phyloP scores from a whole-genome alignment of 2,888 invertebrate genomes.

The Eledone cirrhosa region DNA sequence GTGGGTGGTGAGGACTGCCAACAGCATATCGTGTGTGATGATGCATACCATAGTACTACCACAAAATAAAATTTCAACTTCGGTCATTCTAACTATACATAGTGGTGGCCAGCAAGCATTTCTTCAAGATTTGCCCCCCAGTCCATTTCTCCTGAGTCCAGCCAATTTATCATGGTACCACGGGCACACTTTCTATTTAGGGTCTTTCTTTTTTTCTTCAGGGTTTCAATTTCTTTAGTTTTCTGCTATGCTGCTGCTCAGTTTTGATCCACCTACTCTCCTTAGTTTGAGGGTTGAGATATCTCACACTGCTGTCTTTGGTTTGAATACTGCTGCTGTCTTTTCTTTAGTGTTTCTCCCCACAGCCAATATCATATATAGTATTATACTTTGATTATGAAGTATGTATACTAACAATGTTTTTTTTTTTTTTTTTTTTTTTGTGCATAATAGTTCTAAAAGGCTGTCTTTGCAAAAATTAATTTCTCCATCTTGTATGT shows the following conservation, averaged over 20 bases:
- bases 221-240: not conserved
- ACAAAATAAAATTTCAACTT: slow-evolving; percentile 21
- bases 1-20: slow-evolving; percentile 23
- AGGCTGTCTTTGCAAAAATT: too few relatives aligned
- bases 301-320: too few relatives aligned
- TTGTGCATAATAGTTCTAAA: too few relatives aligned
- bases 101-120: slow-evolving; percentile 21
- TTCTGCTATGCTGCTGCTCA: not conserved
- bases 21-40: slow-evolving; percentile 24
- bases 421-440: too few relatives aligned
- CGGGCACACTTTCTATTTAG: not conserved
- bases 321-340: too few relatives aligned
- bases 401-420: too few relatives aligned
- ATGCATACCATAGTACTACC: slow-evolving; percentile 24
- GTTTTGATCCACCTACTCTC: not conserved
- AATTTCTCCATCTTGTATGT: too few relatives aligned
- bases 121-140: not conserved
- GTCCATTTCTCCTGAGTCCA: slow-evolving; percentile 20
- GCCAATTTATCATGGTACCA: slow-evolving; percentile 5
- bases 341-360: too few relatives aligned
- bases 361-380: too few relatives aligned
- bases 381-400: too few relatives aligned
- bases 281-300: too few relatives aligned
- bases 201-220: not conserved
- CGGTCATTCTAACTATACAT: slow-evolving; percentile 27